These are phyloP conservation scores for Campylorhamphus procurvoides DNA, from an alignment of 2,113 vertebrate species.

Conservation along the genomic window DNA sequence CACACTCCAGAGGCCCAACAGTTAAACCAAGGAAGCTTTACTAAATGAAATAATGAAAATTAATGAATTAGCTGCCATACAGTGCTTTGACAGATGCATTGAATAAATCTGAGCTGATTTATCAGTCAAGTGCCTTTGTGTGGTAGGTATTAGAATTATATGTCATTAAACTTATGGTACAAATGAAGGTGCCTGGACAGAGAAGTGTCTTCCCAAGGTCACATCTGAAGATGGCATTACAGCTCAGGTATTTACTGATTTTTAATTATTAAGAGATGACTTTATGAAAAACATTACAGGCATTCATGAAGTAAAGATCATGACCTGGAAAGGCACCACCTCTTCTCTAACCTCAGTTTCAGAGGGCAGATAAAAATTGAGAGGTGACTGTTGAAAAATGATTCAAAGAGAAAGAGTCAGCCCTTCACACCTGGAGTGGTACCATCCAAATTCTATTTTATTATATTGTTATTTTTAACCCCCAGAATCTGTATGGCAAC, in stretches of 20 bases:
- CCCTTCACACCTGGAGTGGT: not conserved
- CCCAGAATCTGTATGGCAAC: not conserved
- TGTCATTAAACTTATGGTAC: not conserved
- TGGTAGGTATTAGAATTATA: not conserved
- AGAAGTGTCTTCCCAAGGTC: conserved; percentile 5
- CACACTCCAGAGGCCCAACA: not conserved
- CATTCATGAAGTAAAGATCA: not conserved
- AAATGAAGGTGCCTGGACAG: not conserved
- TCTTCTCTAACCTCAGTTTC: not conserved
- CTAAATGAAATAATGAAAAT: not conserved
- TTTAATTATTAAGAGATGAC: not conserved
- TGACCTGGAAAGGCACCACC: not conserved
- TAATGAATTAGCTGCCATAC: not conserved
- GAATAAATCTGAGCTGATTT: not conserved
- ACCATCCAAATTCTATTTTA: not conserved
- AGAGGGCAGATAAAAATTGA: not conserved
- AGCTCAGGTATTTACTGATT: not conserved
- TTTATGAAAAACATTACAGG: not conserved
- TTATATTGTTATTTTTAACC: not conserved
- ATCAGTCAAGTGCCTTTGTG: not conserved
- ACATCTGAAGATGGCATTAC: not conserved
- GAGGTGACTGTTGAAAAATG: not conserved
- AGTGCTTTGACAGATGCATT: not conserved
- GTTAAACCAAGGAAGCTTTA: not conserved
- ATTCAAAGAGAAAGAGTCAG: not conserved